phyloP scores from a whole-genome alignment of 2,113 vertebrate species.

The Tor tambroides region DNA sequence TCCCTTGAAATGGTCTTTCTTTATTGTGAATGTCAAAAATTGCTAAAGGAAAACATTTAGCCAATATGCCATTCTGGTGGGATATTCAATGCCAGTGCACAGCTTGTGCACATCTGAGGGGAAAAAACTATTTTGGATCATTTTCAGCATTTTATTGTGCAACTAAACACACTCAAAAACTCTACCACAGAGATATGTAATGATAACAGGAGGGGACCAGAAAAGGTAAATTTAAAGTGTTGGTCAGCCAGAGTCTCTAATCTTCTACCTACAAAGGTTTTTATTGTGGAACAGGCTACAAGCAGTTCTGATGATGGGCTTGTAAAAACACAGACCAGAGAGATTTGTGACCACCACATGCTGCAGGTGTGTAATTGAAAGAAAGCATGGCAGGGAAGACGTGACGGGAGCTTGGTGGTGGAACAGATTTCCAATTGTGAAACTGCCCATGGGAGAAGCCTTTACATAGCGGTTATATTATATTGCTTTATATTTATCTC shows the following conservation, averaged over 20 bases:
- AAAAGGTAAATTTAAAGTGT: not conserved
- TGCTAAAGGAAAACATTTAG: not conserved
- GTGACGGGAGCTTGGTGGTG: not conserved
- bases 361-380: slow-evolving; percentile 37
- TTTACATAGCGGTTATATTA: not conserved
- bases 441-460: not conserved
- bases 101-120: not conserved
- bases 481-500: not conserved
- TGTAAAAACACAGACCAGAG: not conserved
- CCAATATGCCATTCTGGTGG: too few species aligned
- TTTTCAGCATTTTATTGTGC: not conserved
- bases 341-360: not conserved
- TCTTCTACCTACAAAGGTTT: not conserved
- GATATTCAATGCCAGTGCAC: not conserved
- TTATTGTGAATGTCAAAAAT: not conserved
- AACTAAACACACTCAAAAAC: not conserved
- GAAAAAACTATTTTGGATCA: not conserved
- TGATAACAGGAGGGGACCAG: not conserved
- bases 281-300: not conserved
- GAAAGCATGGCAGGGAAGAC: not conserved
- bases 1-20: not conserved
- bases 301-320: not conserved
- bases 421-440: slow-evolving; percentile 3
- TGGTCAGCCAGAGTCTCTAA: not conserved
- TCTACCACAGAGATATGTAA: not conserved